These are phyloP conservation scores for Perca flavescens DNA, from an alignment of 2,113 vertebrate species.

Conservation along the genomic window DNA sequence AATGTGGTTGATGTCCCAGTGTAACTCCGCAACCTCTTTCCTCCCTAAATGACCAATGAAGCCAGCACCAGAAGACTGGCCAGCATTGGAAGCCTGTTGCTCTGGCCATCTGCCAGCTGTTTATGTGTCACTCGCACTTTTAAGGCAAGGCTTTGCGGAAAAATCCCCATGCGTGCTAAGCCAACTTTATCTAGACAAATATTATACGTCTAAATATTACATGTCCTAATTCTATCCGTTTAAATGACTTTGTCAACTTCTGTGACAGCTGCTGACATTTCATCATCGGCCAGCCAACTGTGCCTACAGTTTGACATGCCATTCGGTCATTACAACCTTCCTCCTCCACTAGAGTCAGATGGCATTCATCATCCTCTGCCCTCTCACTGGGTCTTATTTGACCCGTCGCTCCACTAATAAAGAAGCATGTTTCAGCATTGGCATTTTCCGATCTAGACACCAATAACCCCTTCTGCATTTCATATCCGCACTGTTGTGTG, in stretches of 20 bases:
- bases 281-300: slow-evolving; percentile 30
- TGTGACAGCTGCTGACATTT: slow-evolving; percentile 42
- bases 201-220: neutral
- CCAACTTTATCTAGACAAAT: neutral
- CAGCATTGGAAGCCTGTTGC: slow-evolving; percentile 9
- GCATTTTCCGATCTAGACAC: slow-evolving; percentile 45
- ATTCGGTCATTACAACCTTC: slow-evolving; percentile 26
- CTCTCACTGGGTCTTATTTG: slow-evolving; percentile 28
- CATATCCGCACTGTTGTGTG: neutral
- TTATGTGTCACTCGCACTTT: slow-evolving; percentile 35
- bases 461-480: slow-evolving; percentile 32
- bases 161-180: neutral
- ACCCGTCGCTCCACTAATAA: slow-evolving; percentile 42
- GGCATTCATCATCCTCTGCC: slow-evolving; percentile 38
- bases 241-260: slow-evolving; percentile 35
- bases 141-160: slow-evolving; percentile 1
- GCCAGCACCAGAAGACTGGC: slow-evolving; percentile 38
- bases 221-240: neutral
- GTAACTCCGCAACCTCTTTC: slow-evolving; percentile 46
- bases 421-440: slow-evolving; percentile 22
- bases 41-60: slow-evolving; percentile 40
- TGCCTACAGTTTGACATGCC: slow-evolving; percentile 35
- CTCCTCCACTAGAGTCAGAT: slow-evolving; percentile 28
- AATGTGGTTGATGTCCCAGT: slow-evolving; percentile 53
- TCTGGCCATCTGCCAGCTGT: slow-evolving; percentile 45